Conservation (phyloP, 2,888 invertebrate genomes). For the Agonopterix heracliana region DNA sequence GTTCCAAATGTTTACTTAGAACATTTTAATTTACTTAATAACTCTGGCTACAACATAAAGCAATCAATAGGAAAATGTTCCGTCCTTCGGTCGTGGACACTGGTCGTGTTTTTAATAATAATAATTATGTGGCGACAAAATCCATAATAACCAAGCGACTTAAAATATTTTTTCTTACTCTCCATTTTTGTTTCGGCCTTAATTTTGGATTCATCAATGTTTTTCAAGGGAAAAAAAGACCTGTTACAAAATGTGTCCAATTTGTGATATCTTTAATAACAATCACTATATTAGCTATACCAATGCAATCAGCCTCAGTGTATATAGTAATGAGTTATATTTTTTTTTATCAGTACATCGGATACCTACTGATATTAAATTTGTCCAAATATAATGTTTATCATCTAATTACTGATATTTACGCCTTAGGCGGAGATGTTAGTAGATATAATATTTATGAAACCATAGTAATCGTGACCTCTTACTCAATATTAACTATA, state of each 20-base stretch:
- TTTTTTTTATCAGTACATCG: neutral
- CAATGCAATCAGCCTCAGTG: neutral
- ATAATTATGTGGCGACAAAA: too few relatives aligned
- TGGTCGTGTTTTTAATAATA: too few relatives aligned
- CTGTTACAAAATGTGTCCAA: neutral
- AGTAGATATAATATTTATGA: too few relatives aligned
- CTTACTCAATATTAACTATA: neutral
- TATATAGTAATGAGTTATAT: too few relatives aligned
- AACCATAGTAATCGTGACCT: neutral
- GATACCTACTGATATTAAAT: neutral
- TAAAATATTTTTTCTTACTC: too few relatives aligned
- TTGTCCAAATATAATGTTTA: neutral
- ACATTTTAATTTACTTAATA: too few relatives aligned
- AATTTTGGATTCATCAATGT: conserved; percentile 1
- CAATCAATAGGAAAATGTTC: too few relatives aligned
- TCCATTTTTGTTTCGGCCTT: neutral
- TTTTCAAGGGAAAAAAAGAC: neutral
- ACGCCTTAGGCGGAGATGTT: neutral
- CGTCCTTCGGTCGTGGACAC: too few relatives aligned
- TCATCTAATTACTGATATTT: neutral
- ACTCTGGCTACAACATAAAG: too few relatives aligned
- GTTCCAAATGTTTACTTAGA: too few relatives aligned
- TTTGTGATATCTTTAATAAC: neutral
- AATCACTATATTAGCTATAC: neutral
- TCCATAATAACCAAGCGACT: too few relatives aligned